Base-by-base conservation (phyloP, 2,113 vertebrate genomes). In the Boulengeromyrus knoepffleri region DNA sequence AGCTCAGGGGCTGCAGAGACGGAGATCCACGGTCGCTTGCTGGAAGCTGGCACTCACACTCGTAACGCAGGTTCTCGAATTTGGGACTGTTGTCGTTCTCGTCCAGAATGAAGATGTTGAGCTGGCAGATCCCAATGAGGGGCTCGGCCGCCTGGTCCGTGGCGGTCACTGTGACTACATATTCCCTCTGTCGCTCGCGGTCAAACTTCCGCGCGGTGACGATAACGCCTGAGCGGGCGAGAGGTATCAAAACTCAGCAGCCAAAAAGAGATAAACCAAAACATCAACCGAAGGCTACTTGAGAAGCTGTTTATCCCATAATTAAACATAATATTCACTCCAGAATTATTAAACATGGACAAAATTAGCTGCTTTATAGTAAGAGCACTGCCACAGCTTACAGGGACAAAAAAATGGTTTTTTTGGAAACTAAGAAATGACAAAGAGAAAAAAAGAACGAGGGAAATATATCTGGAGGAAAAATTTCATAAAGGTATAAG, bases 81-180 rank as follows among this genome's bases (percentile, higher is more conserved):
- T 96, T 97, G 17, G 97, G 97, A 90, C 96, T 97, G 93, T 97
- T 98, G 94, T 98, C 97, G 47, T 98, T 98, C 93, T 97, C 96
- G 92, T 98, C 97, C 94, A 97, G 93, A 85, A 98, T 97, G 93
- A 97, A 90, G 91, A 98, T 92, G 92, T 96, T 98, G 89, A 98
- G 96, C 93, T 97, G 97, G 91, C 97, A 98, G 91, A 98, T 97
- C 89, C 97, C 97, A 88, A 97, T 97, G 90, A 98, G 96, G 0
- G 97, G 97, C 90, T 98, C 97, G 0, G 89, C 93, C 1, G 97
- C 97, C 94, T 97, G 97, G 94, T 98, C 97, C 3, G 97, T 98
- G 89, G 97, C 97, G 0, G 97, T 98, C 92, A 98, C 96, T 3
- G 97, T 97, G 92, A 98, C 92, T 0, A 97, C 96, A 42, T 97